Evolutionary conservation across 2,113 vertebrate species (phyloP).

Genomic region (Lynx canadensis): DNA sequence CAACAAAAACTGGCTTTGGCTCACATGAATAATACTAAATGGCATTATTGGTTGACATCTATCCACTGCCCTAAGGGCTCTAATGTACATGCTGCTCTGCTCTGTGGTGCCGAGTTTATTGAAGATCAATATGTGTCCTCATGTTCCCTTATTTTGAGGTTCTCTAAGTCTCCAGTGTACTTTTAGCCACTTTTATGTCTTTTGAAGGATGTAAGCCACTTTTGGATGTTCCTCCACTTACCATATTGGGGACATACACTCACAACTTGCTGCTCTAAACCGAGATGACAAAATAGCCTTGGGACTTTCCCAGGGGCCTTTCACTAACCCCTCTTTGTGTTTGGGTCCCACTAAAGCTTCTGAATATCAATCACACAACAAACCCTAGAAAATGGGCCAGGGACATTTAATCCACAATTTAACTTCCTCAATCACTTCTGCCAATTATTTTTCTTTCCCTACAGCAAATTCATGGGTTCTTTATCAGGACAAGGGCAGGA

Average conservation of each 20-base stretch:
- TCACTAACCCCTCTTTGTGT: neutral
- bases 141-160: neutral
- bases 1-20: neutral
- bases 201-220: neutral
- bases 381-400: neutral
- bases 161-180: neutral
- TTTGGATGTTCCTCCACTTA: neutral
- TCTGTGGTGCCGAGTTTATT: neutral
- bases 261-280: neutral
- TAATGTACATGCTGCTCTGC: neutral
- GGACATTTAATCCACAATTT: slow-evolving; percentile 16
- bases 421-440: neutral
- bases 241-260: neutral
- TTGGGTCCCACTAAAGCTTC: neutral
- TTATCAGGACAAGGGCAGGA: neutral
- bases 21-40: neutral
- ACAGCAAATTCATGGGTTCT: neutral
- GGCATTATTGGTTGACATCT: neutral
- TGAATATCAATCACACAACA: neutral
- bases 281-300: neutral
- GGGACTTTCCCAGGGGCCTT: neutral
- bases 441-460: slow-evolving; percentile 21
- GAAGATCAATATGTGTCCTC: neutral
- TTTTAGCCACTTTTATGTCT: neutral
- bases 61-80: neutral